Conservation (phyloP, 2,113 vertebrate genomes). For the Willisornis vidua region DNA sequence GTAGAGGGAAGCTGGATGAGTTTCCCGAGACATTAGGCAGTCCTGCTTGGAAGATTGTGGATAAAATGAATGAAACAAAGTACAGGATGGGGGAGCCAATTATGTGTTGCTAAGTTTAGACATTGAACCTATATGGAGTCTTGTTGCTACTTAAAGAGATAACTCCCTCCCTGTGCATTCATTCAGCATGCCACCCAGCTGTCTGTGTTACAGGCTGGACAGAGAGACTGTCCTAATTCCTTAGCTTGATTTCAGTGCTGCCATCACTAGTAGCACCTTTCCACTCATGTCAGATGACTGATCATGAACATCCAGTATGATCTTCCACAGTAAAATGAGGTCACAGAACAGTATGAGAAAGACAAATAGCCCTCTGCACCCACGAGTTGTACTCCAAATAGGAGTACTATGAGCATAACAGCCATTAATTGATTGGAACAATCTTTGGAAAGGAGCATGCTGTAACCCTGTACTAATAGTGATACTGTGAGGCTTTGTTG, state of each 20-base stretch:
- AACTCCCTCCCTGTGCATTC: background rate
- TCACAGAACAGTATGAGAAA: background rate
- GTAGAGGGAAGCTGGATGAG: background rate
- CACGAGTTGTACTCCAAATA: background rate
- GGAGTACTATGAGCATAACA: background rate
- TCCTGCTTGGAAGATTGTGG: background rate
- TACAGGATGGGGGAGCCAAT: background rate
- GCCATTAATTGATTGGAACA: constrained; percentile 11
- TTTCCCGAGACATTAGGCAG: background rate
- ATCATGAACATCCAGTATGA: background rate
- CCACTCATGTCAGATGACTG: background rate
- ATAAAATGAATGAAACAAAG: background rate
- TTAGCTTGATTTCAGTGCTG: background rate
- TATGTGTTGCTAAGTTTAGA: background rate
- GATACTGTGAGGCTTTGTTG: background rate
- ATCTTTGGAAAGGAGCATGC: background rate
- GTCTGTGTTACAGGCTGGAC: background rate
- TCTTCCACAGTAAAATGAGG: background rate
- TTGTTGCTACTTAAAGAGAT: background rate
- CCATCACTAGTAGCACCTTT: background rate
- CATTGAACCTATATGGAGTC: background rate
- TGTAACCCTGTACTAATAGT: background rate
- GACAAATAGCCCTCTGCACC: background rate
- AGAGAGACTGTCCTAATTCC: background rate
- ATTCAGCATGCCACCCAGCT: background rate